Percentiles rank a stretch among this genome's conserved stretches.
Evolutionary conservation across 2,797 vertebrate species (phyloP).

Genomic region (Muscicapa striata): DNA sequence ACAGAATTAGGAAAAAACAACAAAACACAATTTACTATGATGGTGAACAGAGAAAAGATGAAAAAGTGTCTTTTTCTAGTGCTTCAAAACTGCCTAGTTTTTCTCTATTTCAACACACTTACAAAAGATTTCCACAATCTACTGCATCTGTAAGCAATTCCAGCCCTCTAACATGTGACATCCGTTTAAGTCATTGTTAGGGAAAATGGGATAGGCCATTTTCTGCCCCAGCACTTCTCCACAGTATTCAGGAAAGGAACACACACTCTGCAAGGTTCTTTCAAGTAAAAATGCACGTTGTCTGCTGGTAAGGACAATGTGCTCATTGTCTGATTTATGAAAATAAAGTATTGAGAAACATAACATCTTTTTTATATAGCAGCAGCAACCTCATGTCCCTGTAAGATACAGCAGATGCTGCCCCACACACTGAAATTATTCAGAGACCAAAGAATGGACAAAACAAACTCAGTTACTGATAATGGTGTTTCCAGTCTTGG

Average conservation of each 20-base stretch:
- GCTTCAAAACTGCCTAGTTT: neutral
- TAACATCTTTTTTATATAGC: neutral
- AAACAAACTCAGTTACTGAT: neutral
- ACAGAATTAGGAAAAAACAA: neutral
- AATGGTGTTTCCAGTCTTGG: neutral
- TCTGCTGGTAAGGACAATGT: neutral
- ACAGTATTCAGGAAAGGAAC: neutral
- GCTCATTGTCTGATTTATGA: neutral
- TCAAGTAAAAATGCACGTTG: neutral
- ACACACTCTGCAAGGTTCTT: neutral
- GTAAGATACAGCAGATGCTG: neutral
- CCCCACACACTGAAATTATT: neutral
- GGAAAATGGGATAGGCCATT: neutral
- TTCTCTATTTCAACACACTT: neutral
- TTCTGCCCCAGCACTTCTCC: neutral
- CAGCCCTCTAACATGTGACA: neutral
- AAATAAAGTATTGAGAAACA: neutral
- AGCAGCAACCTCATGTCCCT: neutral
- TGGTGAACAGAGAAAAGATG: neutral
- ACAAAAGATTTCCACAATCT: neutral
- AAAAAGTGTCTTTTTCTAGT: neutral
- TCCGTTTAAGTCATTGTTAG: neutral
- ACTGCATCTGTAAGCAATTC: constrained; percentile 16
- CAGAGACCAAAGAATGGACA: neutral
- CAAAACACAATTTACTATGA: neutral